A percentile compares a stretch with the other conserved stretches of the same genome.
Evolutionary conservation across 1,140 invertebrate genomes (phyloP).

Genomic region (Aphis craccivora): DNA sequence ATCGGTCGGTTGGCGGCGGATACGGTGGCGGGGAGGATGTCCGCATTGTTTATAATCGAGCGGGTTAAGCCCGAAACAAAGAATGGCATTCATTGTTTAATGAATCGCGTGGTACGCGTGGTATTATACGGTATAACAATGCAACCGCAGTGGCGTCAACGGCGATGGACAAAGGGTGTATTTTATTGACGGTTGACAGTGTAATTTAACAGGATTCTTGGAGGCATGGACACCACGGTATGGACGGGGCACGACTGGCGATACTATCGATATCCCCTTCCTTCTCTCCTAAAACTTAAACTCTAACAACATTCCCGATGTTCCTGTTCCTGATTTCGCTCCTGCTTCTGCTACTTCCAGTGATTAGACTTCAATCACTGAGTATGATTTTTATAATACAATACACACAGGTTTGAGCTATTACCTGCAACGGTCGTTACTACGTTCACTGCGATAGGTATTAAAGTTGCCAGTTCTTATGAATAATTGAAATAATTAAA

Average conservation of each 20-base stretch:
- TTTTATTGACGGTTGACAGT: constrained; percentile 40
- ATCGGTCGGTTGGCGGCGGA: background rate
- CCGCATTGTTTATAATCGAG: constrained; percentile 9
- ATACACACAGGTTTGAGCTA: background rate
- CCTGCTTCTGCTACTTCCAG: background rate
- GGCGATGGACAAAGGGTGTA: constrained; percentile 5
- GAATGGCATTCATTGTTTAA: constrained; percentile 41
- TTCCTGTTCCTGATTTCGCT: background rate
- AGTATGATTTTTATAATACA: background rate
- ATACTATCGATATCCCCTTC: background rate
- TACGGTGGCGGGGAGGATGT: background rate
- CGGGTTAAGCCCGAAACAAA: background rate
- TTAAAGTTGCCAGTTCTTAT: background rate
- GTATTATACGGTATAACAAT: constrained; percentile 29
- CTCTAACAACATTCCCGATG: background rate
- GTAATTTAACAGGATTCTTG: constrained; percentile 32
- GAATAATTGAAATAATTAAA: background rate
- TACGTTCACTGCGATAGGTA: background rate
- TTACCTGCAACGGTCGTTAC: background rate
- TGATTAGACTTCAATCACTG: background rate
- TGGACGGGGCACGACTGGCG: background rate
- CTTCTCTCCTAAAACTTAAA: background rate
- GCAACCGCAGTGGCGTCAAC: background rate
- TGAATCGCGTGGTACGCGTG: background rate
- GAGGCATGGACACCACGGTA: background rate